Conservation (phyloP, 2,113 vertebrate species). For the Orthonyx spaldingii region DNA sequence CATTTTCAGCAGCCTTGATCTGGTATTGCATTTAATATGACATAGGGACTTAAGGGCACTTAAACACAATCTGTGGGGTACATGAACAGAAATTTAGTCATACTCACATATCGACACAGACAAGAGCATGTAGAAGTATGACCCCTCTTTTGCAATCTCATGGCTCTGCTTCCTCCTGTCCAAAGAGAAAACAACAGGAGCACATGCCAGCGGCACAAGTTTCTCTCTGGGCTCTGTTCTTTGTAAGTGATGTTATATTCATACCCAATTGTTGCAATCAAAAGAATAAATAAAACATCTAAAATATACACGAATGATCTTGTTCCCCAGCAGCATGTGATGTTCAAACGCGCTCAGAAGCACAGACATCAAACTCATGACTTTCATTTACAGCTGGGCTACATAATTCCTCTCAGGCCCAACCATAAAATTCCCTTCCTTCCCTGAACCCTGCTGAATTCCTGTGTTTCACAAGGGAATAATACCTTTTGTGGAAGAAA, state of each 20-base stretch:
- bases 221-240: background rate
- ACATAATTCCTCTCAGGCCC: background rate
- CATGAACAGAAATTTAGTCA: background rate
- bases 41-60: background rate
- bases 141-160: background rate
- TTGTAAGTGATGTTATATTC: background rate
- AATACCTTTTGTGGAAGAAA: background rate
- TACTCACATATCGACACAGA: background rate
- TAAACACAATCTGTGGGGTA: background rate
- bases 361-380: background rate
- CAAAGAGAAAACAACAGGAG: background rate
- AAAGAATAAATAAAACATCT: constrained; percentile 5
- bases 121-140: background rate
- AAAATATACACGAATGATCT: background rate
- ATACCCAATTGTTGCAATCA: background rate
- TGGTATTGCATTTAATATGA: background rate
- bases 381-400: background rate
- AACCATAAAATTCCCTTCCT: background rate
- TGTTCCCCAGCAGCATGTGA: background rate
- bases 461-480: background rate
- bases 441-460: background rate
- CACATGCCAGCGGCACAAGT: background rate
- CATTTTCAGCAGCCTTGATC: background rate
- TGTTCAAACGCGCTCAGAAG: background rate
- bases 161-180: background rate